Conservation (phyloP, 2,797 vertebrate genomes). For the Myotis daubentonii region DNA sequence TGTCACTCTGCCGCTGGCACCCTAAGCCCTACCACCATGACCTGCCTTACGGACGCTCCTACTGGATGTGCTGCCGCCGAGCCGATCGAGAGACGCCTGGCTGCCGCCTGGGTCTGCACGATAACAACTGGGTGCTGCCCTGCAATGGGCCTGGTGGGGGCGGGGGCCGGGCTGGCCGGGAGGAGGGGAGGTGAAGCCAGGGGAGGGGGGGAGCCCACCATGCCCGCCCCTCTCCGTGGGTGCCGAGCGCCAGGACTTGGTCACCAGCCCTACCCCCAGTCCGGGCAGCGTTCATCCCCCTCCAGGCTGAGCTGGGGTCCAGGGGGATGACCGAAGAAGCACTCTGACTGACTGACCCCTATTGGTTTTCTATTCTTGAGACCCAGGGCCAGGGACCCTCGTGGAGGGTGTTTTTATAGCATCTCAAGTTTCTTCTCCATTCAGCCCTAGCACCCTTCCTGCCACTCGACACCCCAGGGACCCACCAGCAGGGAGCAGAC, state of each 20-base stretch:
- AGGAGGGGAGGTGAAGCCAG: constrained; percentile 84
- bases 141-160: constrained; percentile 87
- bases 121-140: constrained; percentile 96
- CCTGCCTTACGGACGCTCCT: constrained; percentile 98
- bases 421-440: constrained; percentile 68
- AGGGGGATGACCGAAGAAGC: neutral
- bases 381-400: constrained; percentile 63
- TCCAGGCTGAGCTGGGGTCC: neutral
- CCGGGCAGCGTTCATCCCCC: neutral
- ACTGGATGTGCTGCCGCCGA: constrained; percentile 98
- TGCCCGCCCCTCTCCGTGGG: neutral
- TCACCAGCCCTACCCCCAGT: neutral
- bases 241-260: constrained; percentile 13
- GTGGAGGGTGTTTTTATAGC: constrained; percentile 56
- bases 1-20: constrained; percentile 98
- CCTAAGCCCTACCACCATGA: constrained; percentile 99
- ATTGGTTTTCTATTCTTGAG: constrained; percentile 52
- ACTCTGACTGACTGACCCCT: constrained; percentile 1
- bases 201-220: neutral
- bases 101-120: constrained; percentile 95
- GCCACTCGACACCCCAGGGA: constrained; percentile 46
- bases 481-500: constrained; percentile 72
- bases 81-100: constrained; percentile 94
- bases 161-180: constrained; percentile 86
- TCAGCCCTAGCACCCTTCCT: constrained; percentile 14